Percentiles rank a stretch among this genome's conserved stretches.
Evolutionary conservation across 2,888 invertebrate species (phyloP).

Genomic region (Bruchidius siliquastri): DNA sequence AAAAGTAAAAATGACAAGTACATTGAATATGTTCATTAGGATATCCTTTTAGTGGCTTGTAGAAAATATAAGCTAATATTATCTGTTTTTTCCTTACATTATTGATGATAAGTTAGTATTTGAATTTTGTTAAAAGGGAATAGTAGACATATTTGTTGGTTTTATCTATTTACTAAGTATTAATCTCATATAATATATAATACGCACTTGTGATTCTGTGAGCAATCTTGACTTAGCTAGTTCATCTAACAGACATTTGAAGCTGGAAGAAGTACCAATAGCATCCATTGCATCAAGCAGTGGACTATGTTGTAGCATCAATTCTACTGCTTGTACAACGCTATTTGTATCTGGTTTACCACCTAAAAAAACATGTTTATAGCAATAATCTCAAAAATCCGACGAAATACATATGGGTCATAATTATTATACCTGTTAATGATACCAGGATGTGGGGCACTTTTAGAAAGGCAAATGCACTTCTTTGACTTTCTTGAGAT

Average conservation of each 20-base stretch:
- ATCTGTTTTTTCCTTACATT: no score
- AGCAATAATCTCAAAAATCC: no score
- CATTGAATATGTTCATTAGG: no score
- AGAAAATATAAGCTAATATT: no score
- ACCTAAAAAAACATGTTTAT: slow-evolving; percentile 21
- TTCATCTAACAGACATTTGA: slow-evolving; percentile 79
- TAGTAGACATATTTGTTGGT: no score
- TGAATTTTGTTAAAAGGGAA: no score
- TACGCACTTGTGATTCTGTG: slow-evolving; percentile 61
- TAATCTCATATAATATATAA: no score
- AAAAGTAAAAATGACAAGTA: no score
- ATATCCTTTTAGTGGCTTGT: no score
- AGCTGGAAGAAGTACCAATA: slow-evolving; percentile 82
- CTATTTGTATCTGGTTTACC: slow-evolving; percentile 32
- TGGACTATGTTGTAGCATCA: slow-evolving; percentile 78
- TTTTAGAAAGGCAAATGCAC: slow-evolving; percentile 90
- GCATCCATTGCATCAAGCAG: slow-evolving; percentile 85
- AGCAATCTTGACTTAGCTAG: slow-evolving; percentile 75
- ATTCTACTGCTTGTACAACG: slow-evolving; percentile 77
- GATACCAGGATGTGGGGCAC: slow-evolving; percentile 71
- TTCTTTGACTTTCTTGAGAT: slow-evolving; percentile 86
- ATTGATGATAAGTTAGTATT: no score
- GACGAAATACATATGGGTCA: no score
- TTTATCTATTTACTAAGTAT: no score
- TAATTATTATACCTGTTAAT: slow-evolving; percentile 24